Conservation (phyloP, 2,888 invertebrate species). For the Parthenolecanium corni region DNA sequence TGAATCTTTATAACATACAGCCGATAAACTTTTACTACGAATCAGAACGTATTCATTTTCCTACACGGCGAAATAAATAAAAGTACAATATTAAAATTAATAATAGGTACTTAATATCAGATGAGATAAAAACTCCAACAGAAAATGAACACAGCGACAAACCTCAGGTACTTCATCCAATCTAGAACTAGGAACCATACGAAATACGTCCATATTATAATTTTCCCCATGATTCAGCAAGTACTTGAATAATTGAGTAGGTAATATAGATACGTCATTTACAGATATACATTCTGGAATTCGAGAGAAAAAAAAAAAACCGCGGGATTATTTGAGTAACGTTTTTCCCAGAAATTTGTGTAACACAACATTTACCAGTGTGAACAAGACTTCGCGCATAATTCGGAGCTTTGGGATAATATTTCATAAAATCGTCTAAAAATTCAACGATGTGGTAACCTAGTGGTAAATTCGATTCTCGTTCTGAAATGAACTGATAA, state of each 20-base stretch:
- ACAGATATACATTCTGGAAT: slow-evolving; percentile 46
- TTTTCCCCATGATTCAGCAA: slow-evolving; percentile 54
- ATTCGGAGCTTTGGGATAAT: slow-evolving; percentile 64
- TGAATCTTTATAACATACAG: slow-evolving; percentile 47
- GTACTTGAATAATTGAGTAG: slow-evolving; percentile 56
- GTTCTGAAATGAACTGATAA: slow-evolving; percentile 51
- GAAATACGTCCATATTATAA: slow-evolving; percentile 54
- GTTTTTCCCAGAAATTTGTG: too few relatives aligned
- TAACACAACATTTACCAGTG: slow-evolving; percentile 46
- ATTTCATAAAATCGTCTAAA: slow-evolving; percentile 61
- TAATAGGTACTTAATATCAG: background rate
- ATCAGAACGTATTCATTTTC: slow-evolving; percentile 52
- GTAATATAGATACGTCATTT: slow-evolving; percentile 49
- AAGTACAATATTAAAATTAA: background rate
- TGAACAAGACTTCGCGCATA: slow-evolving; percentile 60
- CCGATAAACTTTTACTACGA: slow-evolving; percentile 46
- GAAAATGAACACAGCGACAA: background rate
- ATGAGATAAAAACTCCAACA: background rate
- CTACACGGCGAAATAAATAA: background rate
- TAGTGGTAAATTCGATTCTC: slow-evolving; percentile 33
- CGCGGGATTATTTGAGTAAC: too few relatives aligned
- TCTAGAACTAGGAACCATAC: slow-evolving; percentile 42
- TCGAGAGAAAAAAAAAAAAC: background rate
- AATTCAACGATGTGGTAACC: slow-evolving; percentile 60
- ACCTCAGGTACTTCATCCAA: background rate